phyloP scores from a whole-genome alignment of 37 sponge, comb jelly and placozoan species.

The Beroe ovata region DNA sequence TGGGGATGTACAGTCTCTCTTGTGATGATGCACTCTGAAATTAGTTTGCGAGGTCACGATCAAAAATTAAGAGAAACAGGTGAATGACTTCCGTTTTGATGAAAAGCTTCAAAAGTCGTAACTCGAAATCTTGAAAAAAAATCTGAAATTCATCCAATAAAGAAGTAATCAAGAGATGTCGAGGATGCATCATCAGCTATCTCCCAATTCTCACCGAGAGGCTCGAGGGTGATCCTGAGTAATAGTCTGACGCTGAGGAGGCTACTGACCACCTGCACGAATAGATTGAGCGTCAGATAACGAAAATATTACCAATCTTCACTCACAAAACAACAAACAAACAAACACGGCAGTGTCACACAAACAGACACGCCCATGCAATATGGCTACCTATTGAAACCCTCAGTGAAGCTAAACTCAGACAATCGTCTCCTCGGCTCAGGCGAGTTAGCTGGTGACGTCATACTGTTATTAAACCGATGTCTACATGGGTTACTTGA shows the following conservation, averaged over 20 bases:
- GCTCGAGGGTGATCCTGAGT: slow-evolving; percentile 65
- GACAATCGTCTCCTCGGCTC: slow-evolving; percentile 41
- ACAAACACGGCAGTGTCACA: background rate
- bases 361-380: background rate
- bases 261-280: slow-evolving; percentile 46
- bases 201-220: slow-evolving; percentile 65
- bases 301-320: too few relatives aligned
- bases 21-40: slow-evolving; percentile 56
- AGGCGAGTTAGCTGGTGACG: slow-evolving; percentile 10
- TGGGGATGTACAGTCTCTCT: slow-evolving; percentile 50
- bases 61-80: too few relatives aligned
- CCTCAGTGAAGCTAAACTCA: slow-evolving; percentile 26
- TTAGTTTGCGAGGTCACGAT: too few relatives aligned
- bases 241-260: slow-evolving; percentile 25
- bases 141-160: too few relatives aligned
- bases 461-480: background rate
- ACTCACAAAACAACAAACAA: background rate
- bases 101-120: too few relatives aligned
- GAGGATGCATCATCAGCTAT: too few relatives aligned
- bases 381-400: slow-evolving; percentile 15
- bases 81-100: too few relatives aligned
- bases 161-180: too few relatives aligned
- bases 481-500: slow-evolving; percentile 19
- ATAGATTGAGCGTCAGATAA: too few relatives aligned
- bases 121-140: too few relatives aligned